Evolutionary conservation across 2,888 invertebrate genomes (phyloP).

Genomic region (Limnephilus auricula): DNA sequence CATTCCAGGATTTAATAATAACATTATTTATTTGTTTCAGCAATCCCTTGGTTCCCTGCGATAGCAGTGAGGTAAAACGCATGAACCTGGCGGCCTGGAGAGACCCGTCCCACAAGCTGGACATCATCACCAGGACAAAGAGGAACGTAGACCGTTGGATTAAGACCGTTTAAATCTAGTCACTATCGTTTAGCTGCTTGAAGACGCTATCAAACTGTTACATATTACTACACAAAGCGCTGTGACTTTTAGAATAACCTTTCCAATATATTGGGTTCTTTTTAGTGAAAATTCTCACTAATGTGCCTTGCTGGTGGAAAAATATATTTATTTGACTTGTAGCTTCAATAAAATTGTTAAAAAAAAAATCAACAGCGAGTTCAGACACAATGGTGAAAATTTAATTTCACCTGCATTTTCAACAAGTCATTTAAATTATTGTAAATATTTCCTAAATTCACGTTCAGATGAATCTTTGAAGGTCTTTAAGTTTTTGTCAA

Average conservation of each 20-base stretch:
- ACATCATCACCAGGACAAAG: conserved; percentile 73
- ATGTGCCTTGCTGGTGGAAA: not conserved
- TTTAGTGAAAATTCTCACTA: not conserved
- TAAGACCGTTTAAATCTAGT: conserved; percentile 69
- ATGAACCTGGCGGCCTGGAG: conserved; percentile 75
- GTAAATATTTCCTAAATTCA: no score
- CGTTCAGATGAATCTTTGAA: no score
- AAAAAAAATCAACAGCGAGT: no score
- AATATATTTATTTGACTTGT: not conserved
- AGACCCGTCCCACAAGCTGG: conserved; percentile 72
- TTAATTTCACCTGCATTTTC: no score
- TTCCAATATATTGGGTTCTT: not conserved
- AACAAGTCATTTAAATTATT: no score
- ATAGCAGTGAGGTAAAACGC: conserved; percentile 76
- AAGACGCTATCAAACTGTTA: not conserved
- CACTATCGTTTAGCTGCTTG: conserved; percentile 10
- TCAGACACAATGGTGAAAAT: no score
- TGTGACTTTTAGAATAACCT: not conserved
- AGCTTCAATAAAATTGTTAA: no score
- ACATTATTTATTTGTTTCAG: conserved; percentile 70
- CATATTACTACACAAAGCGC: not conserved
- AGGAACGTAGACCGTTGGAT: conserved; percentile 72
- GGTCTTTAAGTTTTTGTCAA: not conserved
- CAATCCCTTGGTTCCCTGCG: conserved; percentile 77
- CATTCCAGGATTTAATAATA: not conserved